These are phyloP conservation scores for Podabrus alpinus DNA, from an alignment of 2,888 invertebrate genomes.

Conservation along the genomic window DNA sequence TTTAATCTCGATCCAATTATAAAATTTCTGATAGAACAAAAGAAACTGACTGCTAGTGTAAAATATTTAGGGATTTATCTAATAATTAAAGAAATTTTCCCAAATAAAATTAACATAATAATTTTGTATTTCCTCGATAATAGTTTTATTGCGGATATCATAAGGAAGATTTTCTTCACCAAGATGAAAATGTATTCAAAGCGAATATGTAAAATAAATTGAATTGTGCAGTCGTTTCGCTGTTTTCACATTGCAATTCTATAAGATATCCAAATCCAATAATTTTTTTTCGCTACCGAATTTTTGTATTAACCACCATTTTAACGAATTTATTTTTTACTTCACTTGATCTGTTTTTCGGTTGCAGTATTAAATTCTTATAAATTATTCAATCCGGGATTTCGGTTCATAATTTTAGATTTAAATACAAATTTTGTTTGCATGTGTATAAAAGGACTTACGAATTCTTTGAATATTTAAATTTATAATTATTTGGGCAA, in stretches of 20 bases:
- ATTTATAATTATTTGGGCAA: background rate
- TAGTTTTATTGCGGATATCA: background rate
- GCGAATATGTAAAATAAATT: constrained; percentile 21
- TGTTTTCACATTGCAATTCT: constrained; percentile 25
- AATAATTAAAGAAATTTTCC: background rate
- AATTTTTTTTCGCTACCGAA: constrained; percentile 17
- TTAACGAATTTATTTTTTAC: constrained; percentile 14
- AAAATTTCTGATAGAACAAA: background rate
- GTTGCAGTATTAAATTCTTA: constrained; percentile 27
- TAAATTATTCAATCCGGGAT: constrained; percentile 24
- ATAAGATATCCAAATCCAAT: constrained; percentile 28
- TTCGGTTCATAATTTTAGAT: constrained; percentile 19
- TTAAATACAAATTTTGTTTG: constrained; percentile 22
- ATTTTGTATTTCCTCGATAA: background rate
- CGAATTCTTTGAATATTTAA: background rate
- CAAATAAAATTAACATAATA: background rate
- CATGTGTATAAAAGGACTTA: background rate
- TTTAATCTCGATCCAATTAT: background rate
- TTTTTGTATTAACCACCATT: constrained; percentile 26
- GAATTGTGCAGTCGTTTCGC: constrained; percentile 15
- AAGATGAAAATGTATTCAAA: constrained; percentile 8
- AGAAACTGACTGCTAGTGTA: background rate
- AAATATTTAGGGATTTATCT: background rate
- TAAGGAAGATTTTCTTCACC: background rate
- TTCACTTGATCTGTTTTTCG: constrained; percentile 21